phyloP scores from a whole-genome alignment of 64 coral and sea anemone genomes.

The Actinia tenebrosa region DNA sequence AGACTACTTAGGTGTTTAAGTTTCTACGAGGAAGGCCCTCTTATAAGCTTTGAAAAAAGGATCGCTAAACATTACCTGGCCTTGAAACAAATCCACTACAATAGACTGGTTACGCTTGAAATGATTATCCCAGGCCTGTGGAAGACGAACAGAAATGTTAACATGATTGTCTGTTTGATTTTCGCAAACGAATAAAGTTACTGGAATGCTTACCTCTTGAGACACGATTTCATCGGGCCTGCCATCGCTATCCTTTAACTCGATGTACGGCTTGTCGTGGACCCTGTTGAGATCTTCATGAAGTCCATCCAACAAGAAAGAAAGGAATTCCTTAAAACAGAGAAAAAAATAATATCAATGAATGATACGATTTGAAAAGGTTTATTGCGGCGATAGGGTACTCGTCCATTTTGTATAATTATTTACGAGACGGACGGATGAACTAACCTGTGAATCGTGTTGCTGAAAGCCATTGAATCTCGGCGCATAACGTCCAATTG shows the following conservation, averaged over 20 bases:
- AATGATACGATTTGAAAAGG: too few species aligned
- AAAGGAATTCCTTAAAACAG: slow-evolving; percentile 80
- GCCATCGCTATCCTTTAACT: slow-evolving; percentile 97
- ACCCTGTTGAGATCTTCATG: slow-evolving; percentile 99
- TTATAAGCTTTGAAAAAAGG: not conserved
- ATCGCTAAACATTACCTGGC: slow-evolving; percentile 60
- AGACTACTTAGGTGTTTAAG: too few species aligned
- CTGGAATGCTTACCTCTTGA: slow-evolving; percentile 54
- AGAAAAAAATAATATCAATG: not conserved
- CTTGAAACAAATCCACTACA: slow-evolving; percentile 97
- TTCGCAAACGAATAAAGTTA: not conserved
- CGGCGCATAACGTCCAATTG: slow-evolving; percentile 96
- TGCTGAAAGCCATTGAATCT: slow-evolving; percentile 99
- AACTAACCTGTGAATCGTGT: slow-evolving; percentile 87
- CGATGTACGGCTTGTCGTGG: slow-evolving; percentile 95
- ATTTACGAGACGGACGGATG: not conserved
- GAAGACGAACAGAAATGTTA: slow-evolving; percentile 9
- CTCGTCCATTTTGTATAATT: not conserved
- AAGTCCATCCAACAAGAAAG: slow-evolving; percentile 94
- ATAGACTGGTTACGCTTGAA: slow-evolving; percentile 96
- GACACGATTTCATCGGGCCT: slow-evolving; percentile 95
- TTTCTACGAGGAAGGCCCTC: too few species aligned
- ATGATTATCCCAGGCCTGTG: slow-evolving; percentile 97
- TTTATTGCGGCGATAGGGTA: not conserved
- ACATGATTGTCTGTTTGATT: not conserved